Evolutionary conservation across 2,797 vertebrate genomes (phyloP).

Genomic region (Dromococcyx pavoninus): DNA sequence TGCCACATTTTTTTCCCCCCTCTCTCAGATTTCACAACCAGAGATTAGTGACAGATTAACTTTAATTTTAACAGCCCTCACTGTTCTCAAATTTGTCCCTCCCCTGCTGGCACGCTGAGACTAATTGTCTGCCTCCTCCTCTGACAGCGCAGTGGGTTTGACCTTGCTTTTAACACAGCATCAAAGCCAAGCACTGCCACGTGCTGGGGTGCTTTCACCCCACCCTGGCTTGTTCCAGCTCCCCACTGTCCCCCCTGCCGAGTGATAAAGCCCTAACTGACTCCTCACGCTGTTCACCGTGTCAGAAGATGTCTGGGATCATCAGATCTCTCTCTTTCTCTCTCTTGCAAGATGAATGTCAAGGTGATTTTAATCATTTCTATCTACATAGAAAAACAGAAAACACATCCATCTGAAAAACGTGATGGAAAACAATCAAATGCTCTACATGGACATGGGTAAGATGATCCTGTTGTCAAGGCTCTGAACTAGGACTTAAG

Average conservation of each 20-base stretch:
- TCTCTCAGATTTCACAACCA: neutral
- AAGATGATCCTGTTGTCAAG: neutral
- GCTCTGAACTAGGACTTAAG: neutral
- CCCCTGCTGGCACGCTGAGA: constrained; percentile 53
- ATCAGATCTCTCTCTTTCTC: neutral
- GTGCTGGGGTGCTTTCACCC: neutral
- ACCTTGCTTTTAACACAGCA: constrained; percentile 23
- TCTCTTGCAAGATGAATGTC: neutral
- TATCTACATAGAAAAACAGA: neutral
- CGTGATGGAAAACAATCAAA: neutral
- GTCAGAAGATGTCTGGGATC: neutral
- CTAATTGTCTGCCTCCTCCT: constrained; percentile 54
- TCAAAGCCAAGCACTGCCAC: neutral
- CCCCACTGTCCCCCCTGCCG: neutral
- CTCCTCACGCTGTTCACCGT: neutral
- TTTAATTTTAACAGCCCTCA: constrained; percentile 60
- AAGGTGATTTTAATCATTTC: constrained; percentile 41
- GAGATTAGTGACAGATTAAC: constrained; percentile 64
- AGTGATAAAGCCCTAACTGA: neutral
- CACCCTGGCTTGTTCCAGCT: neutral
- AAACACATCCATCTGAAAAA: constrained; percentile 30
- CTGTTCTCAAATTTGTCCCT: constrained; percentile 53
- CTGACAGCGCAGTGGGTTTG: constrained; percentile 13
- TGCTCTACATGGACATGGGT: fast-evolving
- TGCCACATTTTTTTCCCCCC: neutral